Conservation (phyloP, 2,797 vertebrate genomes). For the Pangasius mekongensis region DNA sequence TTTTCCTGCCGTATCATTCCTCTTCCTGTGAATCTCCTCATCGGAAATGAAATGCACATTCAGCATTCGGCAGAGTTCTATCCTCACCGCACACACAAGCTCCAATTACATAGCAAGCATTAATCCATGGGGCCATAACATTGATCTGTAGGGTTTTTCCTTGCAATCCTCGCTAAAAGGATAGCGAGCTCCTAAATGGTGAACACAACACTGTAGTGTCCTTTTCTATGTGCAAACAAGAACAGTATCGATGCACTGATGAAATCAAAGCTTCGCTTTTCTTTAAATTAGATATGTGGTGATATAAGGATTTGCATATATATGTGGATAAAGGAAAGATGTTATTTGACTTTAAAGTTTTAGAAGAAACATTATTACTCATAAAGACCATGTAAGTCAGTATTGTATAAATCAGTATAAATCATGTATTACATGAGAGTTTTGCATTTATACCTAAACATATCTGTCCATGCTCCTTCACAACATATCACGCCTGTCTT, state of each 20-base stretch:
- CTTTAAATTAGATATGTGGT: background rate
- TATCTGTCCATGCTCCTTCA: background rate
- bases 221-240: background rate
- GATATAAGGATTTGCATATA: background rate
- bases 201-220: background rate
- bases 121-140: background rate
- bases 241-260: background rate
- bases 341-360: too few relatives aligned
- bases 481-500: background rate
- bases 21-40: slow-evolving; percentile 44
- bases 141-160: slow-evolving; percentile 3
- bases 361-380: background rate
- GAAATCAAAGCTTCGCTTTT: background rate
- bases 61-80: slow-evolving; percentile 43
- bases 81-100: slow-evolving; percentile 7
- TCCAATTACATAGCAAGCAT: background rate
- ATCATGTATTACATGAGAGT: background rate
- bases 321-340: background rate
- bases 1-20: slow-evolving; percentile 47
- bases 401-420: too few relatives aligned
- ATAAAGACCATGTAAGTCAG: background rate
- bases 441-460: background rate
- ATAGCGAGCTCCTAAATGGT: background rate
- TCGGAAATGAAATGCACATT: slow-evolving; percentile 44
- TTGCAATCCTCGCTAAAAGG: background rate